Evolutionary conservation across 1,140 invertebrate genomes (phyloP), one percentile per base, ranked within the genome.

Genomic region (Proales similis): DNA sequence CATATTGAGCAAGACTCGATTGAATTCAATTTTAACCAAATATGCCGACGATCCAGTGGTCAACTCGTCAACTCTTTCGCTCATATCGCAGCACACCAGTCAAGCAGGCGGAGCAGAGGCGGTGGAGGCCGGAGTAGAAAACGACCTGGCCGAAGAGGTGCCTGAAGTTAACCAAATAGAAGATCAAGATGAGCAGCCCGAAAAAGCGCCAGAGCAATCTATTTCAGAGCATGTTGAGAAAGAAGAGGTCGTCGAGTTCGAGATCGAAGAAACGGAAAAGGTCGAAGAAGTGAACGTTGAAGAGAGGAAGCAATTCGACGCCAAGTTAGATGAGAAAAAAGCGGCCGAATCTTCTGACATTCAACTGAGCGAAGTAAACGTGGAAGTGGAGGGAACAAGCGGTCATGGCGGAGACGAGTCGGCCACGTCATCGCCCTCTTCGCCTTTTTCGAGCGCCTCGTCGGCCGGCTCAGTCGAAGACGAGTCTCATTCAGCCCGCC

Each of bases 21-120:
- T 57, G 19, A 57, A 57, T 43, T 42, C 51, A 1, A 57, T 57
- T 20, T 42, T 57, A 24, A 57, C 39, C 17, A 57, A 57, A 27
- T 57, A 57, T 26, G 51, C 51, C 5, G 51, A 57, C 32, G 51
- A 57, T 57, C 51, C 33, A n/a, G 20, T 57, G n/a, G n/a, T 57
- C 6, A 57, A 42, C 36, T 57, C 51, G 51, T 57, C 51, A 17
- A 57, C 51, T 12, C 32, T 57, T n/a, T 57, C 51, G 29, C 20
- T 57, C 17, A 57, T 57, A 3, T 36, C 51, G 39, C 51, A 57
- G 22, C 38, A 53, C 43, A 11, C 19, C 19, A 24, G 33, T 14
- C 48, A 53, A 36, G 42, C 22, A n/a, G n/a, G n/a, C n/a, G n/a
- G n/a, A n/a, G n/a, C n/a, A n/a, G n/a, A n/a, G n/a, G n/a, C n/a